Percentiles rank a stretch among this genome's conserved stretches.
phyloP scores from a whole-genome alignment of 2,797 vertebrate species.

The Leptatherina wallacei region DNA sequence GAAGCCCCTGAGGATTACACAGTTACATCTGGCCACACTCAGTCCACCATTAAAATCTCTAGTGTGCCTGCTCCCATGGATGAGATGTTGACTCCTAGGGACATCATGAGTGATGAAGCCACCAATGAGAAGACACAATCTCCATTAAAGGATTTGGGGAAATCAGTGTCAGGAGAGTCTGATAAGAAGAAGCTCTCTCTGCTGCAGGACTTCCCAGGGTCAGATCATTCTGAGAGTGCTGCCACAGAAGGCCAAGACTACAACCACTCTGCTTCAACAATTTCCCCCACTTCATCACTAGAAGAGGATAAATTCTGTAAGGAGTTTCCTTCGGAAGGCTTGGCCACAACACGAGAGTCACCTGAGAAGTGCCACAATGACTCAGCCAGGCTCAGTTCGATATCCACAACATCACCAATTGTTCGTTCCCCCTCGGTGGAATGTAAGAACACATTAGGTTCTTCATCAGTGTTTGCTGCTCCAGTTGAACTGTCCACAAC shows the following conservation, averaged over 20 bases:
- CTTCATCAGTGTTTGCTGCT: constrained; percentile 85
- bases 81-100: constrained; percentile 93
- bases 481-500: constrained; percentile 85
- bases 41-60: constrained; percentile 94
- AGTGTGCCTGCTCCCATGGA: constrained; percentile 94
- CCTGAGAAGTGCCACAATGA: constrained; percentile 68
- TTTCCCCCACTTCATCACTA: constrained; percentile 92
- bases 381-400: constrained; percentile 75
- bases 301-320: constrained; percentile 91
- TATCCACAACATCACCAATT: constrained; percentile 83
- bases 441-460: constrained; percentile 87
- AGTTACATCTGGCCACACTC: constrained; percentile 89
- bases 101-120: constrained; percentile 92
- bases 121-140: constrained; percentile 91
- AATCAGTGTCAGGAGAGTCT: constrained; percentile 81
- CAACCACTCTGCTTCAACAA: constrained; percentile 90
- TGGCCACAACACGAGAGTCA: constrained; percentile 63
- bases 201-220: constrained; percentile 78
- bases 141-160: constrained; percentile 88
- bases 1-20: constrained; percentile 91
- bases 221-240: constrained; percentile 89
- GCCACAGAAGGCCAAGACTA: constrained; percentile 94
- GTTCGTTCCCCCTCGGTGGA: constrained; percentile 91
- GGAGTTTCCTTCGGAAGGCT: constrained; percentile 69
- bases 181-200: constrained; percentile 83